phyloP scores from a whole-genome alignment of 2,113 vertebrate species.

The Globicephala melas region DNA sequence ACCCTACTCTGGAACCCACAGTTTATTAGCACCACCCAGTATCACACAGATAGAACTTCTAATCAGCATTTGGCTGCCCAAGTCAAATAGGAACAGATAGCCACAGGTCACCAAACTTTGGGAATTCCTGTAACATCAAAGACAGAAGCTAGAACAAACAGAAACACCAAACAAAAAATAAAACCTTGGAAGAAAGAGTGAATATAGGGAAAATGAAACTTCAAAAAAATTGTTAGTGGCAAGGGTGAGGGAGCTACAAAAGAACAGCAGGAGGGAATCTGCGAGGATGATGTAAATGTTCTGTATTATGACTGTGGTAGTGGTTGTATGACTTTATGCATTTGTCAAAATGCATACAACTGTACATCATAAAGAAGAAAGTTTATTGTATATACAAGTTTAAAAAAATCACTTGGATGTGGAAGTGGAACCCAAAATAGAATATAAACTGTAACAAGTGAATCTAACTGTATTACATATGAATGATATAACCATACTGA shows the following conservation, averaged over 20 bases:
- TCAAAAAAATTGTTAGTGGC: background rate
- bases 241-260: background rate
- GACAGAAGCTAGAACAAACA: background rate
- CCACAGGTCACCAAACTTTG: background rate
- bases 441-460: background rate
- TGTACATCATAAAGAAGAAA: background rate
- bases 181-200: background rate
- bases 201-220: background rate
- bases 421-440: background rate
- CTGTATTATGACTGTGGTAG: background rate
- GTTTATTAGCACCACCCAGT: background rate
- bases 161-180: background rate
- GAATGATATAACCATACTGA: background rate
- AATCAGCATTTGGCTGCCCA: background rate
- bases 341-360: background rate
- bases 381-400: background rate
- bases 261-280: background rate
- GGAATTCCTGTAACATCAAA: background rate
- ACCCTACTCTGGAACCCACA: background rate
- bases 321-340: background rate
- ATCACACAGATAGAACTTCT: background rate
- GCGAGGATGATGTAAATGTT: background rate
- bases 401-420: background rate
- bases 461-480: background rate
- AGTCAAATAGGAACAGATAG: background rate